Evolutionary conservation across 2,113 vertebrate species (phyloP), one percentile per base, ranked within the genome.

Genomic region (Phocoena phocoena): DNA sequence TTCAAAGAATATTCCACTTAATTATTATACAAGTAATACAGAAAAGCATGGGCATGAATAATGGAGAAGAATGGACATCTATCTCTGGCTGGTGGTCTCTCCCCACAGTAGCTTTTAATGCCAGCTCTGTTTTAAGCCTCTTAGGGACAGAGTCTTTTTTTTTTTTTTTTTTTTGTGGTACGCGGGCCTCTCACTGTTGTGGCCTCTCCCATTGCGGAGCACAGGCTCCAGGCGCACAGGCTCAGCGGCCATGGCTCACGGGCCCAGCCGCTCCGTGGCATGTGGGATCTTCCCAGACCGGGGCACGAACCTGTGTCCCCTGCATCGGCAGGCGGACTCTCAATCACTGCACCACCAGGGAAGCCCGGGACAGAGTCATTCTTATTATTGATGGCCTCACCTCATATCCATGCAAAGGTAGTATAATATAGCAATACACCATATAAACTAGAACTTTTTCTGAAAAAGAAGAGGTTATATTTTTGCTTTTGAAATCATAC

Each of bases 401-500:
- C 21, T 33, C 53, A 62, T 53, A 93, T 28, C 8, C 41, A 25
- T 70, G 47, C 23, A 76, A 92, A 74, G 14, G 47, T 41, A 65
- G 70, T 68, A 62, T 70, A 89, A 41, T 36, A 74, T 26, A 47
- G 28, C 50, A 93, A 74, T 28, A 74, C 1, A 55, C 25, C 50
- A 88, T 17, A 47, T 33, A 68, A 83, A 15, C 77, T 70, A 68
- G 20, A 70, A 70, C 21, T 33, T 88, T 76, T 93, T 53, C 85
- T 84, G 15, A 67, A 77, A 74, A 80, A 47, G 2, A 5, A 74
- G 50, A 81, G 60, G 5, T 68, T 38, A 25, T 47, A 73, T 26
- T 70, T 88, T 96, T 88, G 38, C 20, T 77, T 68, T 83, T 76
- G 50, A 88, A 88, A 77, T 93, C 62, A 60, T 83, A 62, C 62